These are phyloP conservation scores for Synanthedon tipuliformis DNA, from an alignment of 2,888 invertebrate species.

Conservation along the genomic window DNA sequence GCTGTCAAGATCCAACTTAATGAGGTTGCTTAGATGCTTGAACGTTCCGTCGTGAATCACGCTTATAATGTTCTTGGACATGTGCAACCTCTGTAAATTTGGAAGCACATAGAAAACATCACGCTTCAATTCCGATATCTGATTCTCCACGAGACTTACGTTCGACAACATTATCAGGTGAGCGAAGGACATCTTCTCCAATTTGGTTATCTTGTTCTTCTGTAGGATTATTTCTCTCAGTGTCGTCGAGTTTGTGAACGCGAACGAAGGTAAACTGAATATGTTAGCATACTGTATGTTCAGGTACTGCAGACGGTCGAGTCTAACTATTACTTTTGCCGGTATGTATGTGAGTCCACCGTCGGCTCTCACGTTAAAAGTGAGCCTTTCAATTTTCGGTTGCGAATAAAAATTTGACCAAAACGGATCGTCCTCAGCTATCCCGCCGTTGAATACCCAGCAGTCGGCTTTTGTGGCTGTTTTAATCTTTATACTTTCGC, in stretches of 20 bases:
- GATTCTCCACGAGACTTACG: slow-evolving; percentile 81
- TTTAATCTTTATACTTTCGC: slow-evolving; percentile 68
- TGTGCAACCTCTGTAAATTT: slow-evolving; percentile 76
- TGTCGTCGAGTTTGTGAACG: slow-evolving; percentile 80
- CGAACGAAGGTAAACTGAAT: slow-evolving; percentile 76
- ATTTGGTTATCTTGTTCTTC: slow-evolving; percentile 77
- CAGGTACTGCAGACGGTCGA: slow-evolving; percentile 75
- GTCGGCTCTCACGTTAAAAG: slow-evolving; percentile 77
- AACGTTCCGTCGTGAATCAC: slow-evolving; percentile 89
- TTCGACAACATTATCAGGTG: slow-evolving; percentile 78
- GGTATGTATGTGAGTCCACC: slow-evolving; percentile 79
- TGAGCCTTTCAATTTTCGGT: slow-evolving; percentile 75
- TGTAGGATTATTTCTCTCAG: slow-evolving; percentile 76
- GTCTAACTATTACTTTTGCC: slow-evolving; percentile 74
- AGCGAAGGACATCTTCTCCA: slow-evolving; percentile 79
- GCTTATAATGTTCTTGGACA: slow-evolving; percentile 88
- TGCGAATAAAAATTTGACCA: slow-evolving; percentile 83
- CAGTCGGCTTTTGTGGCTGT: slow-evolving; percentile 80
- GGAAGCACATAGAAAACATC: slow-evolving; percentile 83
- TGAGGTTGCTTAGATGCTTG: slow-evolving; percentile 77
- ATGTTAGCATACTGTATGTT: slow-evolving; percentile 81
- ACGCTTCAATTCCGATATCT: slow-evolving; percentile 78
- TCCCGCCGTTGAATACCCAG: slow-evolving; percentile 78
- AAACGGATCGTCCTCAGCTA: slow-evolving; percentile 77
- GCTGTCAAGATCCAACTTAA: slow-evolving; percentile 82